A percentile compares a stretch with the other conserved stretches of the same genome.
These are phyloP conservation scores for Pantherophis vulpinus DNA, from an alignment of 2,797 vertebrate species.

Conservation along the genomic window DNA sequence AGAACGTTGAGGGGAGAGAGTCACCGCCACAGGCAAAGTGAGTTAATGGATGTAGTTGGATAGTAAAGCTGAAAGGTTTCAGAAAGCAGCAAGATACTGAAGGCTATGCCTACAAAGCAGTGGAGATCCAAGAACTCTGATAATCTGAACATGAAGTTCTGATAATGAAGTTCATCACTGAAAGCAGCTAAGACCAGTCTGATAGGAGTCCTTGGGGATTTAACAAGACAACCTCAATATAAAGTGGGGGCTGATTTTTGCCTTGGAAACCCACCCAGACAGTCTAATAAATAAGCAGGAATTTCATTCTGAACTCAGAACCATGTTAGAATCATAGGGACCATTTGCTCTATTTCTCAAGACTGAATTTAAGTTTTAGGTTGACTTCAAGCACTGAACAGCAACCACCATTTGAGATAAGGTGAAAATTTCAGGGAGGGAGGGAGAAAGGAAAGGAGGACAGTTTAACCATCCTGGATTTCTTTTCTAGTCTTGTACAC, in stretches of 20 bases:
- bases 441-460: neutral
- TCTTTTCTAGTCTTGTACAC: neutral
- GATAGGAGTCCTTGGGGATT: neutral
- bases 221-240: neutral
- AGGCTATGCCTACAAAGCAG: constrained; percentile 19
- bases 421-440: neutral
- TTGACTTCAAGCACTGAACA: neutral
- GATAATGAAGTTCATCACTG: neutral
- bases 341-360: neutral
- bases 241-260: neutral
- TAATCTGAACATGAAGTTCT: neutral
- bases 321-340: neutral
- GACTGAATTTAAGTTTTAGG: neutral
- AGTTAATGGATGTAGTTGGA: constrained; percentile 25
- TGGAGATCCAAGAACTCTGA: neutral
- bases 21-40: constrained; percentile 28
- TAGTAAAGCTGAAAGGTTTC: constrained; percentile 50
- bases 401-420: neutral
- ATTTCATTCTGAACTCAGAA: neutral
- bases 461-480: neutral
- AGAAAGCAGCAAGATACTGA: constrained; percentile 20
- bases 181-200: neutral
- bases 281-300: neutral
- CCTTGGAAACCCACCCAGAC: constrained; percentile 1
- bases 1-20: neutral